Percentiles rank a stretch among this genome's conserved stretches.
These are phyloP conservation scores for Formica aserva DNA, from an alignment of 2,888 invertebrate genomes.

Conservation along the genomic window DNA sequence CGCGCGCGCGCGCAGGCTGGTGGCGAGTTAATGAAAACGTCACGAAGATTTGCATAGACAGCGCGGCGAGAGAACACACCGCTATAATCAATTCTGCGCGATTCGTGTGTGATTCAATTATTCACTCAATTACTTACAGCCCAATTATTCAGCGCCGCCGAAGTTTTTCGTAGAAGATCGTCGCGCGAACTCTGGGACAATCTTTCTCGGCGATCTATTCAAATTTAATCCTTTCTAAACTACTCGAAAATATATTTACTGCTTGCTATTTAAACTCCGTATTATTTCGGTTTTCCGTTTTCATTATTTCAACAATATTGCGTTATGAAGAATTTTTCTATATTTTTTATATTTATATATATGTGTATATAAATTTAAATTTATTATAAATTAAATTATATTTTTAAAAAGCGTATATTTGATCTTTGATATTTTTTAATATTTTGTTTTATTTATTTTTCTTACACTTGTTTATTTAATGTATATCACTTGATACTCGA, in stretches of 20 bases:
- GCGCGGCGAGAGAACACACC: slow-evolving; percentile 51
- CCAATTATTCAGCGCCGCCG: slow-evolving; percentile 50
- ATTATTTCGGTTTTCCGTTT: not conserved
- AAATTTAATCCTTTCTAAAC: not conserved
- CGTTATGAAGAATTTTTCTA: not conserved
- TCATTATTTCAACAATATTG: not conserved
- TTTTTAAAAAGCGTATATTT: not conserved
- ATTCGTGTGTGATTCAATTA: slow-evolving; percentile 73
- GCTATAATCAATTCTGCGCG: slow-evolving; percentile 73
- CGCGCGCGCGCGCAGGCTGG: slow-evolving; percentile 43
- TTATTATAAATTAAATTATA: not conserved
- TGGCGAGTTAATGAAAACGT: slow-evolving; percentile 79
- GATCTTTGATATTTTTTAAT: not conserved
- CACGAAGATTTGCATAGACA: slow-evolving; percentile 77
- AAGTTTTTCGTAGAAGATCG: slow-evolving; percentile 29
- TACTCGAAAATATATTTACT: slow-evolving; percentile 31
- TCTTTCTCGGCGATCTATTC: slow-evolving; percentile 22
- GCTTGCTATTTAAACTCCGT: not conserved
- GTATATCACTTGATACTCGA: slow-evolving; percentile 20
- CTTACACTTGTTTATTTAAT: slow-evolving; percentile 24
- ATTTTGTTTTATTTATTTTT: not conserved
- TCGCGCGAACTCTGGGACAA: not conserved
- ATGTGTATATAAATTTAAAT: not conserved
- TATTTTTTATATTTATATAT: not conserved
- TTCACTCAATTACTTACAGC: slow-evolving; percentile 55